phyloP scores from a whole-genome alignment of 2,113 vertebrate species.

The Fregetta grallaria region DNA sequence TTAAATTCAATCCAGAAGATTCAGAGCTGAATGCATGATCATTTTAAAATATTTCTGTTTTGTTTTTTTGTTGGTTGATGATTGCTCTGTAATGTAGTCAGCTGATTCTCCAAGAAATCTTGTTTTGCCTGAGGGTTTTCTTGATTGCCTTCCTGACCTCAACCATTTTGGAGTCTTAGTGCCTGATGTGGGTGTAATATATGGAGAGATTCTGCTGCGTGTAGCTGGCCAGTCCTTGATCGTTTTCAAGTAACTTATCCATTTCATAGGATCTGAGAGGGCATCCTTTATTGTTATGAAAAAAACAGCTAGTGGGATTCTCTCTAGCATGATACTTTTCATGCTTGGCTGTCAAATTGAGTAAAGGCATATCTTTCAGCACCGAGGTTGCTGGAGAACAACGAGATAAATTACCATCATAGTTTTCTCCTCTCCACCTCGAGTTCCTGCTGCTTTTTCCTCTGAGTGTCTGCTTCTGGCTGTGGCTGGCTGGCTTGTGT shows the following conservation, averaged over 20 bases:
- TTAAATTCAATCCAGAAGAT: background rate
- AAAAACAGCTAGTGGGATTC: background rate
- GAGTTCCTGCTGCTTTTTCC: background rate
- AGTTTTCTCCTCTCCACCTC: background rate
- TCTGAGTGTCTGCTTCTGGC: background rate
- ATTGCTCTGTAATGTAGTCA: background rate
- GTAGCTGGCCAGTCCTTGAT: background rate
- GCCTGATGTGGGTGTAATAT: background rate
- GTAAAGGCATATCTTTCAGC: background rate
- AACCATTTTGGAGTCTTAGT: background rate
- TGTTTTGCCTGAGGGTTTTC: background rate
- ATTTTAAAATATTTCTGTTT: background rate
- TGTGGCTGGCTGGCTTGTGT: background rate
- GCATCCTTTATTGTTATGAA: background rate
- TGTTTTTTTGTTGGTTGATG: rapidly evolving
- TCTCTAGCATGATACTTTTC: background rate
- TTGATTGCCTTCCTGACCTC: background rate
- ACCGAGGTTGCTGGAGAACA: background rate
- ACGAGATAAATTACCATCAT: background rate
- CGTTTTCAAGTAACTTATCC: background rate
- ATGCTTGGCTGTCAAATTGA: background rate
- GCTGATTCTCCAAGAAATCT: background rate
- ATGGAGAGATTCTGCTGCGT: background rate
- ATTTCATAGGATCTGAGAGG: background rate
- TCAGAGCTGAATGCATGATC: background rate